phyloP scores from a whole-genome alignment of 2,888 invertebrate genomes.

The Trachelus iudaicus region DNA sequence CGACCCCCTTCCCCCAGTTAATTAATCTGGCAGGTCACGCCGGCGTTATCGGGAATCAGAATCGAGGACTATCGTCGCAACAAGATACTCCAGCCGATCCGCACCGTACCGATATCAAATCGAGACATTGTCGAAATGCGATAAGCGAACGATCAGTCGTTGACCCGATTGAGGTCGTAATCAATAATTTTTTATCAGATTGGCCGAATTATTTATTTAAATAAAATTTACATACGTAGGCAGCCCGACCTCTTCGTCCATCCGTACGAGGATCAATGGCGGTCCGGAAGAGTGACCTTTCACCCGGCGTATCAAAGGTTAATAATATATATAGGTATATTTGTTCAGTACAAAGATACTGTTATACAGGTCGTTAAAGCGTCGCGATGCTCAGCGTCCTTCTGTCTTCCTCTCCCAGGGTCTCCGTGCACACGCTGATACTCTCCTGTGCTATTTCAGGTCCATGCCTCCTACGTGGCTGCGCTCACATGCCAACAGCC shows the following conservation, averaged over 20 bases:
- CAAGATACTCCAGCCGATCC: background rate
- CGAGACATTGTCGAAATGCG: too few relatives aligned
- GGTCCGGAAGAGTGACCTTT: background rate
- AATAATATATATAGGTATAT: background rate
- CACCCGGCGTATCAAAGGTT: background rate
- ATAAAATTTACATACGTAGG: background rate
- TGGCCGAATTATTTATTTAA: background rate
- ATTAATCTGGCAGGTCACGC: slow-evolving; percentile 29
- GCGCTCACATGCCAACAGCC: background rate
- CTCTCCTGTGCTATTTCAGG: background rate
- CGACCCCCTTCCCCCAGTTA: slow-evolving; percentile 20
- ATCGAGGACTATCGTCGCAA: slow-evolving; percentile 23
- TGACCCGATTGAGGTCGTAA: background rate
- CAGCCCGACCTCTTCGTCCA: background rate
- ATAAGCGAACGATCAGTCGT: background rate
- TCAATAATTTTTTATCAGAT: background rate
- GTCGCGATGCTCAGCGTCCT: background rate
- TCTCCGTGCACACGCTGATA: background rate
- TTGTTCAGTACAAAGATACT: background rate
- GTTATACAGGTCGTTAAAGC: background rate
- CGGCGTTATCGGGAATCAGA: slow-evolving; percentile 23
- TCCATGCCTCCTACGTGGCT: fast-evolving
- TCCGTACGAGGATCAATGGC: background rate
- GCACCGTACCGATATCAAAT: too few relatives aligned
- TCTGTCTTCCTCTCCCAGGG: background rate